phyloP scores from a whole-genome alignment of 2,113 vertebrate genomes.

The Opisthocomus hoazin region DNA sequence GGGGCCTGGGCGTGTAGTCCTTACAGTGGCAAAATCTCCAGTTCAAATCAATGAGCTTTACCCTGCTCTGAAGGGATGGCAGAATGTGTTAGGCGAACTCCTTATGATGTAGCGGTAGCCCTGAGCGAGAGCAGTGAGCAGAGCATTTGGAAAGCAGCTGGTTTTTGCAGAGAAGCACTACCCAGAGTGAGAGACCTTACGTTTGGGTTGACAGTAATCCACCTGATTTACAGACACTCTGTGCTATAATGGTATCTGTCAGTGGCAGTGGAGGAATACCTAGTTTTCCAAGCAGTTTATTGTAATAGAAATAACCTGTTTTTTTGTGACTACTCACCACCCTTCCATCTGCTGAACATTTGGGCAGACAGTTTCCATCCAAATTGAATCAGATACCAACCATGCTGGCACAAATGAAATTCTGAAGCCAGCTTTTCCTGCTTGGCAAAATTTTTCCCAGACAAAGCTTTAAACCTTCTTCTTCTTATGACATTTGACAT shows the following conservation, averaged over 20 bases:
- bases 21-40: background rate
- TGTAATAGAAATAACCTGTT: conserved; percentile 29
- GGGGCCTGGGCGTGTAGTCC: background rate
- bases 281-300: background rate
- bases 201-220: background rate
- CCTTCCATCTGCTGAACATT: conserved; percentile 38
- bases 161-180: background rate
- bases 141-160: background rate
- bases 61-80: background rate
- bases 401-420: background rate
- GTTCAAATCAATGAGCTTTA: background rate
- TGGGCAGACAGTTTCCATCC: background rate
- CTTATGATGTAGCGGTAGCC: background rate
- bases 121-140: fast-evolving
- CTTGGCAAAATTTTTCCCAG: background rate
- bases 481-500: background rate
- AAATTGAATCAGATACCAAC: background rate
- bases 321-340: conserved; percentile 18
- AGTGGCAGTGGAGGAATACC: background rate
- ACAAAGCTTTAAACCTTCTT: background rate
- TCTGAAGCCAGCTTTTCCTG: background rate
- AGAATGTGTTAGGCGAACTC: background rate
- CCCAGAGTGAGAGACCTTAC: background rate
- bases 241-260: background rate
- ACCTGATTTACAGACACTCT: background rate